These are phyloP conservation scores for Nesogale talazaci DNA, from an alignment of 2,113 vertebrate genomes.

Conservation along the genomic window DNA sequence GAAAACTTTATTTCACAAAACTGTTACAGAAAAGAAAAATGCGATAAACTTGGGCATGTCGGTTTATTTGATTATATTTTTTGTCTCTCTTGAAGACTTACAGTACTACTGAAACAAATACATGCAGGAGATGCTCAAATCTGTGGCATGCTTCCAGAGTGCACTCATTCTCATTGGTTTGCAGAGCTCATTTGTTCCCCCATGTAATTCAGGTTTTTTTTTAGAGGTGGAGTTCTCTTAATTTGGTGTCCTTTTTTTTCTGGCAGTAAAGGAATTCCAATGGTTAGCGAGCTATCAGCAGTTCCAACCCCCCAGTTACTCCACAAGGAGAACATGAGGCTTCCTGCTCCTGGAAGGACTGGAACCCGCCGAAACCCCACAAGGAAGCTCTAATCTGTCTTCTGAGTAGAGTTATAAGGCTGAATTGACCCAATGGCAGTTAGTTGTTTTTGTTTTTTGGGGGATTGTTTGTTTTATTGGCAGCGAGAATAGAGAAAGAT, in stretches of 20 bases:
- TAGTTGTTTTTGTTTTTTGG: too few relatives aligned
- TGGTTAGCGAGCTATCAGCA: too few relatives aligned
- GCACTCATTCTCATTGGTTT: neutral
- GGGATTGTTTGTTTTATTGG: neutral
- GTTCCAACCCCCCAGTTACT: too few relatives aligned
- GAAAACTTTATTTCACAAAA: conserved; percentile 29
- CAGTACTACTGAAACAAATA: neutral
- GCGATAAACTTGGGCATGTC: conserved; percentile 11
- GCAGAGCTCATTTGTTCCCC: neutral
- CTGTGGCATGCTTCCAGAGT: neutral
- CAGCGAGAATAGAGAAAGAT: neutral
- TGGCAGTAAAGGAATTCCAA: neutral
- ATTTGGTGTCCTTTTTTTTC: neutral
- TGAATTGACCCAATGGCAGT: too few relatives aligned
- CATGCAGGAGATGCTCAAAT: neutral
- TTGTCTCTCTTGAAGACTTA: neutral
- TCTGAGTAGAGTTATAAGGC: too few relatives aligned
- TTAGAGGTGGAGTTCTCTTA: neutral
- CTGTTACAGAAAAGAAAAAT: conserved; percentile 9
- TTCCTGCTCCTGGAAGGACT: too few relatives aligned
- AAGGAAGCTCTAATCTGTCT: too few relatives aligned
- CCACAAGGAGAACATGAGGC: too few relatives aligned
- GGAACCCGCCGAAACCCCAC: too few relatives aligned
- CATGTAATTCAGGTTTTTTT: neutral
- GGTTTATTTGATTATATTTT: neutral